phyloP scores from a whole-genome alignment of 2,113 vertebrate species.

The Cyphomyrus discorhynchus region DNA sequence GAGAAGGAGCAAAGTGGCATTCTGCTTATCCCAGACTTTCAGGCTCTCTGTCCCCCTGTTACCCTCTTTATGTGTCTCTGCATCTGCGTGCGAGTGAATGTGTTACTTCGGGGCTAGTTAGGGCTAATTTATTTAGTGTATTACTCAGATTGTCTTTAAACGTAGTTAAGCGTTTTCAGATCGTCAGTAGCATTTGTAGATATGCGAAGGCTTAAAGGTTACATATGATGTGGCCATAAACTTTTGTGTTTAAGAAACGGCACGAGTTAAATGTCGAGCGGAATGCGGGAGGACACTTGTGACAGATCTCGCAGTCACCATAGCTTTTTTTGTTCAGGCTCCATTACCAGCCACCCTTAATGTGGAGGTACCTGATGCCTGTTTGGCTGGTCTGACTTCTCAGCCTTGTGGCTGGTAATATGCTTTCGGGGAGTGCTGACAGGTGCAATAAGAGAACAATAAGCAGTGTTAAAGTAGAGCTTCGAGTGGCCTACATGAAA shows the following conservation, averaged over 20 bases:
- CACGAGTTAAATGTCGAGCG: background rate
- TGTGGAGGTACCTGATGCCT: constrained; percentile 68
- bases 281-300: background rate
- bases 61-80: background rate
- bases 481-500: constrained; percentile 71
- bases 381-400: constrained; percentile 70
- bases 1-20: constrained; percentile 77
- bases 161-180: background rate
- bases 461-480: constrained; percentile 73
- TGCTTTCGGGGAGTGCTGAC: constrained; percentile 73
- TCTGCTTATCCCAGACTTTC: constrained; percentile 74
- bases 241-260: background rate
- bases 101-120: background rate
- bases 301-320: background rate
- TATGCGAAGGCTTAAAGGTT: background rate
- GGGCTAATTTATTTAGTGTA: background rate
- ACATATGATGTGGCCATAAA: background rate
- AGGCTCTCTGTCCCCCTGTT: constrained; percentile 30
- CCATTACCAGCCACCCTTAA: constrained; percentile 66
- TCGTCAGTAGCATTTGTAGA: background rate
- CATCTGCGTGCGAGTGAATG: background rate
- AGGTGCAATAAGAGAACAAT: constrained; percentile 74
- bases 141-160: background rate
- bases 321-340: constrained; percentile 59
- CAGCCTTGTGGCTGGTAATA: constrained; percentile 67